Base-by-base conservation (phyloP, 2,888 invertebrate species). In the Andrena bucephala region DNA sequence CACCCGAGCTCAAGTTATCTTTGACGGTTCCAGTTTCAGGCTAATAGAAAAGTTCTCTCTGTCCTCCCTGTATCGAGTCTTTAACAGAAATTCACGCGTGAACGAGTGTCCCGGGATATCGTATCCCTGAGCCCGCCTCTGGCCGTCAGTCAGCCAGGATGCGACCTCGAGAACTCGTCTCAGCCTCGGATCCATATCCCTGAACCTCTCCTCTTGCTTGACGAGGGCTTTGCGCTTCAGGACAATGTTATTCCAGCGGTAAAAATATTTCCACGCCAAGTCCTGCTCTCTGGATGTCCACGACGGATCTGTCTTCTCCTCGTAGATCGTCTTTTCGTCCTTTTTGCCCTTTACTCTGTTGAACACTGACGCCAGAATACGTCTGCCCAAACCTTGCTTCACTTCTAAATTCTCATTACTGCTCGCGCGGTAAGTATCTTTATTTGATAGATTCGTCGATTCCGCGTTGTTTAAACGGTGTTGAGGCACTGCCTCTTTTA, bases 11-110 rank as follows among this genome's bases (percentile, higher is more conserved):
- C 78, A 87, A 81, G 75, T 83, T 29, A 75, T 54, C 36, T 59
- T 88, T 16, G 87, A 82, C 4, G 90, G 89, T 70, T 93, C 93
- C 36, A 93, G 76, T 86, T 93, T 92, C 85, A 95, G 90, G 33
- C 95, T 95, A 83, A 92, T 91, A 80, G 92, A 92, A 90, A 95
- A 95, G 88, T 95, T 95, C 81, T 95, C 95, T 72, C 91, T 91
- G 62, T 95, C 95, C 82, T 95, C 95, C 62, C 93, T 92, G 87
- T 95, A 95, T 65, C 95, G 92, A 16, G 95, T 94, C 87, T 95
- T 95, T 29, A 95, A 88, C 31, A 95, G 90, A 90, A 95, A 95
- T 83, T 94, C 94, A 85, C 92, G 92, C 0, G 95, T 95, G 52
- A 94, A 84, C 48, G 95, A 94, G 85, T 95, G 94, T 24, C 89